Evolutionary conservation across 1,140 invertebrate species (phyloP).

Genomic region (Apis laboriosa): DNA sequence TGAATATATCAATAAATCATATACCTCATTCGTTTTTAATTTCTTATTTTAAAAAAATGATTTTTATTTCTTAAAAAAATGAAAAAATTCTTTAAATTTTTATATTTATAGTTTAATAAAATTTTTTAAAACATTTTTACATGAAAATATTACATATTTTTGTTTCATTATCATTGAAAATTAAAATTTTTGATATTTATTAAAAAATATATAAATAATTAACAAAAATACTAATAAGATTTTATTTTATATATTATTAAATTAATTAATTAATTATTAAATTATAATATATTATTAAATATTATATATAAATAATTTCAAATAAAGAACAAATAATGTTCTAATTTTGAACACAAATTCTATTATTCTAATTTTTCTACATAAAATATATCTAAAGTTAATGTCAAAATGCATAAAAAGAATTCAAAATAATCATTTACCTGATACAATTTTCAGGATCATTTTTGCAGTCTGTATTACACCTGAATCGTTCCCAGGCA

Average conservation of each 20-base stretch:
- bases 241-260: slow-evolving; percentile 35
- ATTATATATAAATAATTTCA: not conserved
- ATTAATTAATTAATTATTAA: not conserved
- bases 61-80: not conserved
- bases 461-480: slow-evolving; percentile 95
- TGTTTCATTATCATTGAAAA: not conserved
- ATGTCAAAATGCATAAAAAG: not conserved
- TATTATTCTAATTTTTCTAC: too few relatives aligned
- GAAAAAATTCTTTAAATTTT: not conserved
- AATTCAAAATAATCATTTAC: slow-evolving; percentile 78
- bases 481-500: slow-evolving; percentile 95
- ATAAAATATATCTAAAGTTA: not conserved
- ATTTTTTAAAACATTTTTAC: not conserved
- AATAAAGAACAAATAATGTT: not conserved
- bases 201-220: slow-evolving; percentile 16
- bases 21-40: too few relatives aligned
- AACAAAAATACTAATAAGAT: slow-evolving; percentile 47
- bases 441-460: slow-evolving; percentile 97
- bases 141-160: not conserved
- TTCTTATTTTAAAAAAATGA: not conserved
- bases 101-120: not conserved
- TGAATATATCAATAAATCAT: too few relatives aligned
- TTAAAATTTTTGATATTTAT: not conserved
- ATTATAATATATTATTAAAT: not conserved
- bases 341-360: too few relatives aligned